Evolutionary conservation across 2,113 vertebrate species (phyloP), one percentile per base, ranked within the genome.

Genomic region (Macrotus californicus): DNA sequence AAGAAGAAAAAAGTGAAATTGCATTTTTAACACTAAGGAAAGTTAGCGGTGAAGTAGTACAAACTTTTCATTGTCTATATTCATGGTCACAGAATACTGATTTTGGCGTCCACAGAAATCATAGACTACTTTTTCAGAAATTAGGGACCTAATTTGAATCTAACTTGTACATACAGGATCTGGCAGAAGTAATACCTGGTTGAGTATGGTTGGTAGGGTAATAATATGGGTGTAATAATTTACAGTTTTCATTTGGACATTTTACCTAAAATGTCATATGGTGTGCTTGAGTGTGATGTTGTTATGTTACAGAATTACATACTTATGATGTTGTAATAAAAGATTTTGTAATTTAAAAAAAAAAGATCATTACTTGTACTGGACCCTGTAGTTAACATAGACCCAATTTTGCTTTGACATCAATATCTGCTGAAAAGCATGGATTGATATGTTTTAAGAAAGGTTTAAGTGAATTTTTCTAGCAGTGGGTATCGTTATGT

Each of bases 21-120:
- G 8, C 7, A 13, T 89, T 95, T 93, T 52, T 89, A 93, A 67
- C 48, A 77, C 24, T 91, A 91, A 77, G 64, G n/a, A 77, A 91
- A 87, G 4, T 72, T 84, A 85, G 52, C 88, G 11, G 15, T 48
- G 24, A 86, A 89, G 59, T 39, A 70, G 11, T 79, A 67, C 3
- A 39, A 26, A 56, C 31, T 46, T 79, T 61, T 29, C 15, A 36
- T 10, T n/a, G 41, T 85, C n/a, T 86, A 0, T 50, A 83, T 64
- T 83, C 41, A 29, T 64, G 56, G 29, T 59, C 76, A 64, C 16
- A 36, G 69, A 88, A 89, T 50, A 31, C 1, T 80, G 67, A 84
- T 81, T 93, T 90, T 36, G 9, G 22, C 81, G 19, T 67, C 41
- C 31, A 73, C 4, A 67, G 84, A 93, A 87, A 73, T 93, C 50